Base-by-base conservation (phyloP, 2,797 vertebrate genomes). In the Labeo calbasu region DNA sequence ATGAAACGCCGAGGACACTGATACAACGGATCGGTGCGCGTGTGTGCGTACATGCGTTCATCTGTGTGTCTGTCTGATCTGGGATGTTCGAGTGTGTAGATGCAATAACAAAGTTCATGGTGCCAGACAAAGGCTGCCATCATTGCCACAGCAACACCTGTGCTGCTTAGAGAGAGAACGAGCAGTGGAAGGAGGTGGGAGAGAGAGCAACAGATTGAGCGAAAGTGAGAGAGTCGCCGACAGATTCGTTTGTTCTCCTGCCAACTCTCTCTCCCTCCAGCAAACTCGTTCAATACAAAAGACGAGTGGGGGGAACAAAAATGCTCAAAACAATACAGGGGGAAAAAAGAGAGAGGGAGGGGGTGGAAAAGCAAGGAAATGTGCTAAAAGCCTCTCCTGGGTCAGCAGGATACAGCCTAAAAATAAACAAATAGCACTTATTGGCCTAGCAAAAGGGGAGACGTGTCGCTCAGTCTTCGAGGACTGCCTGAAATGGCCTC, bases 1-100 rank as follows among this genome's bases (percentile, higher is more conserved):
- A 95, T 95, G 95, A 95, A 96, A 96, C 90, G 88, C 89, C 81
- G 92, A 95, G 95, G 94, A 96, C 94, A 95, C 94, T 92, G 92
- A 86, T 92, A 93, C 92, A 91, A 92, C 92, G 91, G 77, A 79
- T 83, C 23, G 21, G 71, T 40, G 55, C 13, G 14, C n/a, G 70
- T 75, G 12, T 40, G 51, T 78, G 59, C 23, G 50, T 43, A 61
- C 28, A 59, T 82, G 57, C 51, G 43, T 75, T 51, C 5, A 70
- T 76, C 25, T 61, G 21, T 86, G 66, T 82, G 65, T 63, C 19
- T 82, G 81, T 87, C 84, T 86, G 77, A 87, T 85, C 77, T 78
- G 59, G 55, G 77, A 84, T 84, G 84, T 83, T 77, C 23, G 59
- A 81, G 84, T 77, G 71, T 81, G 87, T 85, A 80, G 82, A 84